phyloP scores from a whole-genome alignment of 2,888 invertebrate species.

The Ochropacha duplaris region DNA sequence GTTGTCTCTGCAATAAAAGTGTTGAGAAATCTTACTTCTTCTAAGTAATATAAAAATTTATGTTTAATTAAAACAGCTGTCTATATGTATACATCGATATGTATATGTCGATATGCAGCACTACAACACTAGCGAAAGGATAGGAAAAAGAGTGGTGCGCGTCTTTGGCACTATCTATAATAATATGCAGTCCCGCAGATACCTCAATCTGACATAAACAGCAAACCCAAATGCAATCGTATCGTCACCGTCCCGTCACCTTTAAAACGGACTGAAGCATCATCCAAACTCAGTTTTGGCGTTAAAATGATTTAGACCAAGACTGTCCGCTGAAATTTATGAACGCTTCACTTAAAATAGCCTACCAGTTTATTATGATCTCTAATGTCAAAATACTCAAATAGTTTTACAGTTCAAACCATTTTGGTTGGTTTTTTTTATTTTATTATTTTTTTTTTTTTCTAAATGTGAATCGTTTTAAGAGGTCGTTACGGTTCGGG shows the following conservation, averaged over 20 bases:
- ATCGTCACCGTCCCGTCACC: conserved; percentile 21
- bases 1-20: too few species aligned
- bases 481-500: conserved; percentile 45
- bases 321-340: conserved; percentile 60
- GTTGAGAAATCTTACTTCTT: too few species aligned
- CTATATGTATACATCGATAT: too few species aligned
- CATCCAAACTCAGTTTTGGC: conserved; percentile 65
- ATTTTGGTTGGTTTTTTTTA: conserved; percentile 14
- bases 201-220: too few species aligned
- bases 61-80: too few species aligned
- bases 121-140: too few species aligned
- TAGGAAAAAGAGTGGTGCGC: too few species aligned
- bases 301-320: conserved; percentile 74
- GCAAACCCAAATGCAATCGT: conserved; percentile 7
- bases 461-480: conserved; percentile 50
- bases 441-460: too few species aligned
- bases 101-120: too few species aligned
- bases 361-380: conserved; percentile 34
- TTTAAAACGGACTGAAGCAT: conserved; percentile 38
- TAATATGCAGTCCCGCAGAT: too few species aligned
- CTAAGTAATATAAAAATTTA: too few species aligned
- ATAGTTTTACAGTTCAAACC: conserved; percentile 9
- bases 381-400: neutral
- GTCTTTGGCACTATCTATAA: too few species aligned
- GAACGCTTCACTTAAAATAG: conserved; percentile 58